A percentile compares a stretch with the other conserved stretches of the same genome.
These are phyloP conservation scores for Corynorhinus townsendii DNA, from an alignment of 2,113 vertebrate genomes.

Conservation along the genomic window DNA sequence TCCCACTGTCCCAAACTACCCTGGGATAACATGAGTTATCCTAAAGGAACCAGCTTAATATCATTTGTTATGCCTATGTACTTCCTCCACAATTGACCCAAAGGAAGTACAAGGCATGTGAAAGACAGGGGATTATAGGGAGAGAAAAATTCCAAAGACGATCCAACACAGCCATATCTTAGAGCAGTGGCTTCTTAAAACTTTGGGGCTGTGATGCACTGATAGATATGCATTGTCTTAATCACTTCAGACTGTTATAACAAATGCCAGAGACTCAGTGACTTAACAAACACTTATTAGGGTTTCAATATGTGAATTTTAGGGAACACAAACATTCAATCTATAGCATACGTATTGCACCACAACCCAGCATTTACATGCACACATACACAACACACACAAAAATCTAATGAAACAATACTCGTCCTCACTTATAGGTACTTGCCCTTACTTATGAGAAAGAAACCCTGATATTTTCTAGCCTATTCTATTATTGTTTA, in stretches of 20 bases:
- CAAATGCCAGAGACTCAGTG: neutral
- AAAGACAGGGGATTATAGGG: neutral
- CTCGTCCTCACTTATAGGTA: neutral
- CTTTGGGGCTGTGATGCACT: neutral
- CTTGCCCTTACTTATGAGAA: neutral
- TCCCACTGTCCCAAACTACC: neutral
- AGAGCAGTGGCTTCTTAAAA: neutral
- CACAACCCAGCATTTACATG: neutral
- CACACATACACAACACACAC: neutral
- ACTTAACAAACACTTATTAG: neutral
- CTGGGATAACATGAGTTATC: neutral
- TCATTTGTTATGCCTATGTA: neutral
- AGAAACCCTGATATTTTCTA: neutral
- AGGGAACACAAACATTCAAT: neutral
- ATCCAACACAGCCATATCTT: neutral
- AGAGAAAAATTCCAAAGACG: neutral
- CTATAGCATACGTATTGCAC: neutral
- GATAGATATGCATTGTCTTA: neutral
- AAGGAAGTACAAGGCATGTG: neutral
- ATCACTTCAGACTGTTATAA: neutral
- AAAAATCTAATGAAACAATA: neutral
- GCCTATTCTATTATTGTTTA: neutral
- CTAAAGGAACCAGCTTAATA: neutral
- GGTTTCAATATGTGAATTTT: neutral
- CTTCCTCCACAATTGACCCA: neutral